Evolutionary conservation across 2,113 vertebrate species (phyloP).

Genomic region (Salvelinus alpinus): DNA sequence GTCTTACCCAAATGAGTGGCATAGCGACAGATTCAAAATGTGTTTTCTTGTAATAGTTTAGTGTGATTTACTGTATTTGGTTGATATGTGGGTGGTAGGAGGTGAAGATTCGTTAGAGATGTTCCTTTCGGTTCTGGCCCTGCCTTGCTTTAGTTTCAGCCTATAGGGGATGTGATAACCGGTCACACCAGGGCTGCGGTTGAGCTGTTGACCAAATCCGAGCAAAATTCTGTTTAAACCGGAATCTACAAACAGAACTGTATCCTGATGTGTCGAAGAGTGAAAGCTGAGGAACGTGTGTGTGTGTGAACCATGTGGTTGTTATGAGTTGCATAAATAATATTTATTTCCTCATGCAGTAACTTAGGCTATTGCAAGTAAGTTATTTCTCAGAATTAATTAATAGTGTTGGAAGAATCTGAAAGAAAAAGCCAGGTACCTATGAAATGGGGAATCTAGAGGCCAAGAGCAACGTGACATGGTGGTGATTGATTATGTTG

Average conservation of each 20-base stretch:
- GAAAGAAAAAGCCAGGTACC: conserved; percentile 52
- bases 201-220: conserved; percentile 73
- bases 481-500: conserved; percentile 74
- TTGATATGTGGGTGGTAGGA: conserved; percentile 24
- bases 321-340: conserved; percentile 63
- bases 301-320: conserved; percentile 69
- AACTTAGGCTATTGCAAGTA: conserved; percentile 41
- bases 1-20: too few species aligned
- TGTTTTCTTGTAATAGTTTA: background rate
- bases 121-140: conserved; percentile 41
- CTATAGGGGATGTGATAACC: conserved; percentile 63
- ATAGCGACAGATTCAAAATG: background rate
- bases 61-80: conserved; percentile 9
- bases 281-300: conserved; percentile 46
- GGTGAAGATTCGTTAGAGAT: background rate
- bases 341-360: conserved; percentile 64
- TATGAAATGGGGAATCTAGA: conserved; percentile 59
- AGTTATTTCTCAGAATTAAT: conserved; percentile 61
- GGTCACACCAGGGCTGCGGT: conserved; percentile 73
- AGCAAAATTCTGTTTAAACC: conserved; percentile 81
- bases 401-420: conserved; percentile 50
- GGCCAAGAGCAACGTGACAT: conserved; percentile 21
- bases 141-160: conserved; percentile 42
- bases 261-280: conserved; percentile 78
- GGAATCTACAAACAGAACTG: conserved; percentile 77